Conservation (phyloP, 2,797 vertebrate genomes). For the Crenichthys baileyi region DNA sequence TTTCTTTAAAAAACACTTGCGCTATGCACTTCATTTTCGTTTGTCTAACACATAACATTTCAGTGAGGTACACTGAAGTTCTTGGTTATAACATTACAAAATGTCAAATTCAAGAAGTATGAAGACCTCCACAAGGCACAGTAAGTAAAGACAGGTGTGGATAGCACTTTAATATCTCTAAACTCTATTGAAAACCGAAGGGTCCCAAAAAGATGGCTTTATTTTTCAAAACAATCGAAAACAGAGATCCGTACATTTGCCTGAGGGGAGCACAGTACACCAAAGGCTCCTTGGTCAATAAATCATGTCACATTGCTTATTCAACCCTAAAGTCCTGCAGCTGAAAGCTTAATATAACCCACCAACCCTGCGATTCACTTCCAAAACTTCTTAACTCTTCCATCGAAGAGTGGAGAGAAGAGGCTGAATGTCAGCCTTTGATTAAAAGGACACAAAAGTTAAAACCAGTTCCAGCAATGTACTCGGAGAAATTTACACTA, state of each 20-base stretch:
- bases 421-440: background rate
- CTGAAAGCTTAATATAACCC: background rate
- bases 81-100: no score
- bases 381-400: background rate
- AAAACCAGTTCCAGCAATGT: background rate
- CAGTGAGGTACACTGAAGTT: no score
- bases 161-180: background rate
- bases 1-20: no score
- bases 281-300: background rate
- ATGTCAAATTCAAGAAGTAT: no score
- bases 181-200: background rate
- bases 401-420: background rate
- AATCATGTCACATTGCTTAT: background rate
- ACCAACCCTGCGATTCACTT: background rate
- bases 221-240: background rate
- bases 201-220: background rate
- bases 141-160: background rate
- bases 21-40: no score
- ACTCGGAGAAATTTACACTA: background rate
- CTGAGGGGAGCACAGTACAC: background rate
- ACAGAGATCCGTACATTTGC: background rate
- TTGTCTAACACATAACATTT: no score
- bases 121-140: background rate
- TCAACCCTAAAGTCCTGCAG: background rate
- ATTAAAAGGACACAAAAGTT: background rate